Evolutionary conservation across 1,140 invertebrate genomes (phyloP).

Genomic region (Chionoecetes opilio): DNA sequence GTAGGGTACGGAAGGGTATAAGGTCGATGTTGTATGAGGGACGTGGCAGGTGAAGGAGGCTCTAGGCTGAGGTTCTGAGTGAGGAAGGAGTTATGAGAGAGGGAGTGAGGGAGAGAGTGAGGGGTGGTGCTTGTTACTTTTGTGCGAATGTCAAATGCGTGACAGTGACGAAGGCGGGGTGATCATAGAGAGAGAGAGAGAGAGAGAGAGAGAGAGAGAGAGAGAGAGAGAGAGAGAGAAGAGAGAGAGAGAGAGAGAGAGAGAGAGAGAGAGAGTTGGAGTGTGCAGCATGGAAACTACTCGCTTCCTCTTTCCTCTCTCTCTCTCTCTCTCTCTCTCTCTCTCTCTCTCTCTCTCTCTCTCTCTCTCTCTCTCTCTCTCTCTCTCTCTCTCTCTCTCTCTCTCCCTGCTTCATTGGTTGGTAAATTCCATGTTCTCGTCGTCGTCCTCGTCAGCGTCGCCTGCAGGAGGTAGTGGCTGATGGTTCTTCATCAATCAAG

Average conservation of each 20-base stretch:
- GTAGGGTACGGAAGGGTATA: neutral
- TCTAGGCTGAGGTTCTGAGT: neutral
- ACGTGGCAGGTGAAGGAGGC: neutral
- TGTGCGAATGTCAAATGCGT: too few species aligned
- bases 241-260: conserved; percentile 16
- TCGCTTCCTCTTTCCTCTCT: neutral
- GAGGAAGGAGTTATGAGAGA: neutral
- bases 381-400: too few species aligned
- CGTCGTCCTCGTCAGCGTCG: neutral
- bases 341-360: too few species aligned
- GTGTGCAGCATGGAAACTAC: neutral
- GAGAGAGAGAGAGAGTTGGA: neutral
- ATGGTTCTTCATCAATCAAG: neutral
- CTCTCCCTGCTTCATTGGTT: neutral
- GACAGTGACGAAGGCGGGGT: too few species aligned
- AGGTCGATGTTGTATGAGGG: neutral
- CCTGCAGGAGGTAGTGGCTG: neutral
- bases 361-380: too few species aligned
- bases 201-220: too few species aligned
- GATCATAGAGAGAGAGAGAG: too few species aligned
- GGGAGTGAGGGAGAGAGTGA: neutral
- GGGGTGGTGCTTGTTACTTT: too few species aligned
- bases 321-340: neutral
- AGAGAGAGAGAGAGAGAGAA: neutral
- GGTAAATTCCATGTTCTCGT: neutral